Percentiles rank a stretch among this genome's conserved stretches.
phyloP scores from a whole-genome alignment of 2,797 vertebrate genomes.

The Lacerta agilis region DNA sequence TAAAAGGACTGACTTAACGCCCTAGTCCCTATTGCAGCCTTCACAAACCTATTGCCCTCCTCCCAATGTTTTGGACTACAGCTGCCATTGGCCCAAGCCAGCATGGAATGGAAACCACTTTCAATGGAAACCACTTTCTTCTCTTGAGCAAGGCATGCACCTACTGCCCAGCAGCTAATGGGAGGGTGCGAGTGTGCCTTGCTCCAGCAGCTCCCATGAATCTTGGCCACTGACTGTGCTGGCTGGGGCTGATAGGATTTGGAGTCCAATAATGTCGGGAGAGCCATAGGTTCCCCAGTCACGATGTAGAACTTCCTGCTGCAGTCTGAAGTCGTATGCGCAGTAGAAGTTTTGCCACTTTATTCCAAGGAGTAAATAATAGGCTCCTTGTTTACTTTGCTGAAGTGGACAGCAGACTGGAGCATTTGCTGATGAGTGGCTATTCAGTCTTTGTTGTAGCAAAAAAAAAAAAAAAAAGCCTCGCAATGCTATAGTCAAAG shows the following conservation, averaged over 20 bases:
- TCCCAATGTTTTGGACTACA: too few relatives aligned
- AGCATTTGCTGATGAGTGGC: not conserved
- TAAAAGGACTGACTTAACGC: too few relatives aligned
- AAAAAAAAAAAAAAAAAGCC: too few relatives aligned
- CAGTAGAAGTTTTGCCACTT: not conserved
- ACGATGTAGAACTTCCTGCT: not conserved
- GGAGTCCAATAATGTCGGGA: not conserved
- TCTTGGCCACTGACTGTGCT: not conserved
- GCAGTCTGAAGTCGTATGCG: not conserved
- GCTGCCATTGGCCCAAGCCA: too few relatives aligned
- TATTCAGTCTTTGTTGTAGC: not conserved
- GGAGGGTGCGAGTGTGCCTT: too few relatives aligned
- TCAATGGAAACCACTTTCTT: too few relatives aligned
- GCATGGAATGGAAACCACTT: too few relatives aligned
- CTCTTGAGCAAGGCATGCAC: too few relatives aligned
- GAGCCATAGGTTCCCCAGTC: not conserved
- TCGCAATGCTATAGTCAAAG: not conserved
- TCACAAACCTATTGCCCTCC: too few relatives aligned
- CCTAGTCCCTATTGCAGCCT: too few relatives aligned
- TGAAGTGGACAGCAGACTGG: not conserved
- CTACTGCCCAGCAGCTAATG: too few relatives aligned
- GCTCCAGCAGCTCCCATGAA: not conserved
- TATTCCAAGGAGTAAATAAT: not conserved
- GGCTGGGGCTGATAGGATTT: not conserved
- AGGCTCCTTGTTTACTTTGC: not conserved